Base-by-base conservation (phyloP, 2,797 vertebrate genomes). In the Sus cebifrons region DNA sequence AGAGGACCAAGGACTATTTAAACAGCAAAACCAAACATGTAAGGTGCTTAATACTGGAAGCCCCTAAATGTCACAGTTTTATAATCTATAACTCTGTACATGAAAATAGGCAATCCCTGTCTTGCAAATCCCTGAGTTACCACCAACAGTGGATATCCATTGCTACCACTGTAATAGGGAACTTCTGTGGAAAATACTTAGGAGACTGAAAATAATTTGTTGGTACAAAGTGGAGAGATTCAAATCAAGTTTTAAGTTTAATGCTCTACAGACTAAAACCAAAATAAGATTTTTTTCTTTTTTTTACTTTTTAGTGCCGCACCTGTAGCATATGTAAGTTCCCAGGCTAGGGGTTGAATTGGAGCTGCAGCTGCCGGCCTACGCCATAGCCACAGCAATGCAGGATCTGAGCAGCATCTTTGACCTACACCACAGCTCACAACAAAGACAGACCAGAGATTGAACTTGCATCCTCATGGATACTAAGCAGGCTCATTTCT, bases 201-300 rank as follows among this genome's bases (percentile, higher is more conserved):
- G 29, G 49, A 92, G 89, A 32, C 20, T 5, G 82, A 56, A 88
- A 83, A 74, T 40, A 93, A 58, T 60, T 82, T 82, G 71, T 64
- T 40, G 27, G 60, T 52, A 83, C 60, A 8, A 40, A 44, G 77
- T 14, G 18, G 12, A 90, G 49, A 94, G 67, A 52, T 40, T 95
- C n/a, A 88, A 20, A 44, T 54, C 70, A 88, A 95, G 64, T 44
- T 91, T 95, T 95, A 90, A 82, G 3, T 62, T 91, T 90, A 70
- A 74, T 67, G 65, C 20, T 79, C 52, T 54, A 29, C 13, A 44
- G 73, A 82, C 32, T 67, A 70, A 96, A 93, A 83, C n/a, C 49
- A 85, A 40, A 81, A 32, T 65, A 62, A 77, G 15, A 91, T 36
- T 93, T 81, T 86, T 91, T 49, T 36, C 91, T 81, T 86, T 91